Base-by-base conservation (phyloP, 1,140 invertebrate genomes). In the Drosophila orena region DNA sequence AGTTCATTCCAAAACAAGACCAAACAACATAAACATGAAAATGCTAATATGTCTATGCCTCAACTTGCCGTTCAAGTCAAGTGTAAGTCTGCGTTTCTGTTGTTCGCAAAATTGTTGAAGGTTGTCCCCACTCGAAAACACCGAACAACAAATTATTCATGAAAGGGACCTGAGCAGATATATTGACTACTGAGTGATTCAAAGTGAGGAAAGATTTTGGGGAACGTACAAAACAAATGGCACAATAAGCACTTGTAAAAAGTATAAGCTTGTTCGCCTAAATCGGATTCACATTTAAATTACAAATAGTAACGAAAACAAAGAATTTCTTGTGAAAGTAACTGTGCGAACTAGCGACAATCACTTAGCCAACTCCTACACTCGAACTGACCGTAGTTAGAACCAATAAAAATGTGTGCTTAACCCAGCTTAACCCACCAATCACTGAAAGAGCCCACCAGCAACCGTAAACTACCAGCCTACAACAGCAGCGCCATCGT, bases 151-250 rank as follows among this genome's bases (percentile, higher is more conserved):
- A 77, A 64, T 65, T 65, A 81, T 81, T 64, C 69, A 78, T 54
- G 46, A 76, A 73, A 64, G 72, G 6, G 11, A 59, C 40, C 60
- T 62, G 53, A 77, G 68, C 57, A 77, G 64, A 76, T 70, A 61
- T 77, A 75, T 79, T 79, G 71, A 80, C 61, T 77, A 75, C 77
- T 77, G 74, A 80, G 72, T 79, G 66, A 62, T 53, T 46, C 75
- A 59, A 58, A 66, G 49, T 64, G 61, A 61, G 53, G 59, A 66
- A 66, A 59, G 24, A 17, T 20, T 20, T 11, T 30, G 17, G 22
- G 14, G 6, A n/a, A 12, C 2, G 6, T 2, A n/a, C 27, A 15
- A 3, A 14, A 1, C 0, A 8, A 8, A 15, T 5, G 4, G 14
- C 15, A 15, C 14, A 49, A n/a, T 1, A 30, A 11, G 11, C 10